phyloP scores from a whole-genome alignment of 2,797 vertebrate genomes.

The Moxostoma hubbsi region DNA sequence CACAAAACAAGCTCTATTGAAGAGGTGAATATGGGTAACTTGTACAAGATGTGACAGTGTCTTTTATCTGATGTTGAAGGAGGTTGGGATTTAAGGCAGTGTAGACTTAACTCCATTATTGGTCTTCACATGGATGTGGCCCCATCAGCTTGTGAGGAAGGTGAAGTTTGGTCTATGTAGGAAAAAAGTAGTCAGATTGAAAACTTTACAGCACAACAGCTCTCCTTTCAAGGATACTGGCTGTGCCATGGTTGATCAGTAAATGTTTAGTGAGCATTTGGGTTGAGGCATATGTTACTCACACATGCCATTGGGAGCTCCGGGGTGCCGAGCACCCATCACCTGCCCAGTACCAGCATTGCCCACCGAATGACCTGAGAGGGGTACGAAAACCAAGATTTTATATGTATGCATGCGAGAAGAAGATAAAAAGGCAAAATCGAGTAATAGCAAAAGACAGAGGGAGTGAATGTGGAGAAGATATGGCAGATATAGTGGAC shows the following conservation, averaged over 20 bases:
- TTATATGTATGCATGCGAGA: background rate
- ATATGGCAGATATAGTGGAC: background rate
- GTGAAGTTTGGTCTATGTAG: slow-evolving; percentile 79
- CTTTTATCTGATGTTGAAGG: slow-evolving; percentile 10
- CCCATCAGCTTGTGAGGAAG: slow-evolving; percentile 81
- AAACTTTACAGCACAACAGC: background rate
- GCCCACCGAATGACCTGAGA: slow-evolving; percentile 45
- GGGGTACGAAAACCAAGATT: background rate
- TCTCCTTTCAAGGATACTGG: background rate
- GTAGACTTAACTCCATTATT: slow-evolving; percentile 29
- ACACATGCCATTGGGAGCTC: slow-evolving; percentile 61
- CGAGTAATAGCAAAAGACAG: background rate
- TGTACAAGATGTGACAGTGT: slow-evolving; percentile 7
- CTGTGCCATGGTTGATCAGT: slow-evolving; percentile 65
- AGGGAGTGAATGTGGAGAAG: background rate
- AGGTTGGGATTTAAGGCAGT: background rate
- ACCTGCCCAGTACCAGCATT: slow-evolving; percentile 40
- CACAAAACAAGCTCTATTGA: slow-evolving; percentile 24
- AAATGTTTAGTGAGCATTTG: slow-evolving; percentile 61
- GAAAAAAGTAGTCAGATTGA: slow-evolving; percentile 7
- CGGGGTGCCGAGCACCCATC: slow-evolving; percentile 41
- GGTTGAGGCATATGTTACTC: slow-evolving; percentile 24
- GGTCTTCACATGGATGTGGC: slow-evolving; percentile 40
- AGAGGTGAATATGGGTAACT: slow-evolving; percentile 3
- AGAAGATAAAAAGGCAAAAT: background rate